Evolutionary conservation across 2,113 vertebrate genomes (phyloP).

Genomic region (Crotalus tigris): DNA sequence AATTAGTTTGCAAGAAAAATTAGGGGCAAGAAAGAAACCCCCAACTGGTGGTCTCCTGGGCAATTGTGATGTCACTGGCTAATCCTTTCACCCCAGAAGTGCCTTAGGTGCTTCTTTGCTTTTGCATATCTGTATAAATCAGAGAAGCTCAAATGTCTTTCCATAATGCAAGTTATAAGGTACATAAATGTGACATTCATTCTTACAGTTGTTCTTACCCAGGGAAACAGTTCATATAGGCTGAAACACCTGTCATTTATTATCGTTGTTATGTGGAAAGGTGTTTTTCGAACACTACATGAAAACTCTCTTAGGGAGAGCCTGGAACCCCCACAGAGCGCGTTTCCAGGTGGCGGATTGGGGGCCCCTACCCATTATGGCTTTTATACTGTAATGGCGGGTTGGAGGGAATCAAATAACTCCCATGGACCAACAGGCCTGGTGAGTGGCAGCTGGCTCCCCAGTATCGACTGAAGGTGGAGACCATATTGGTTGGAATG

Average conservation of each 20-base stretch:
- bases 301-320: no score
- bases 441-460: no score
- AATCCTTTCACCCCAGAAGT: background rate
- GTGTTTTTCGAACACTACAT: background rate
- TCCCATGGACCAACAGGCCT: no score
- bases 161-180: background rate
- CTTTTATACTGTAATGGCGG: no score
- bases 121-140: background rate
- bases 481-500: no score
- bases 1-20: background rate
- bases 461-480: no score
- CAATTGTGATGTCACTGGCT: background rate
- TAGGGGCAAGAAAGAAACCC: background rate
- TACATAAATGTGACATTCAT: background rate
- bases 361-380: no score
- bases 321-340: no score
- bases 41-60: background rate
- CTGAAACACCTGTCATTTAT: background rate
- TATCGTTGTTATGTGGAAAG: background rate
- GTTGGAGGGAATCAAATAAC: no score
- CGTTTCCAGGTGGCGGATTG: no score
- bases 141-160: background rate
- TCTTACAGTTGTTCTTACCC: background rate
- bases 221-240: background rate
- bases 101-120: background rate